Evolutionary conservation across 2,888 invertebrate species (phyloP).

Genomic region (Synanthedon andrenaeformis): DNA sequence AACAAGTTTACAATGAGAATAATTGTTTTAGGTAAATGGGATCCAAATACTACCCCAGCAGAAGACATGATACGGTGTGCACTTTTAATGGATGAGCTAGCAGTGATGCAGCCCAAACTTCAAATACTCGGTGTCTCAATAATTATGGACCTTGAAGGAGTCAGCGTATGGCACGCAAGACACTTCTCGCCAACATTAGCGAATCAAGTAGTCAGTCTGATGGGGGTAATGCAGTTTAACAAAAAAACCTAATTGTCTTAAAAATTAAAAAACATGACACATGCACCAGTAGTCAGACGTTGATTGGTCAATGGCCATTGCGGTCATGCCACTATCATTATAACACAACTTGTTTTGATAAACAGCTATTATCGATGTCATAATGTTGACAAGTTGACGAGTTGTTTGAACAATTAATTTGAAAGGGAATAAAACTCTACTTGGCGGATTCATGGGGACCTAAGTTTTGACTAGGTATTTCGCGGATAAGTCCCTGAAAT

Average conservation of each 20-base stretch:
- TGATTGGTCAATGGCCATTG: slow-evolving; percentile 1
- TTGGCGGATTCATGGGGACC: too few species aligned
- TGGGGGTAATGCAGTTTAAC: slow-evolving; percentile 35
- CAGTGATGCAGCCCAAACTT: slow-evolving; percentile 50
- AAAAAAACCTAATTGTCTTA: slow-evolving; percentile 4
- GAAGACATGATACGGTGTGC: slow-evolving; percentile 51
- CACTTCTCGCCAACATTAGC: slow-evolving; percentile 48
- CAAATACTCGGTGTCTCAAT: slow-evolving; percentile 58
- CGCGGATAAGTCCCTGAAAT: too few species aligned
- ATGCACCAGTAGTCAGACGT: background rate
- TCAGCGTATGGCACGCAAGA: slow-evolving; percentile 39
- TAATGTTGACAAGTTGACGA: too few species aligned
- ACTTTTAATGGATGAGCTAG: slow-evolving; percentile 53
- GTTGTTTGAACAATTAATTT: too few species aligned
- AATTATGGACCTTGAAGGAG: slow-evolving; percentile 51
- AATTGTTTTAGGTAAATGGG: slow-evolving; percentile 40
- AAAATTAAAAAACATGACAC: background rate
- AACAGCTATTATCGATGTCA: too few species aligned
- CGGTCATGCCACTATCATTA: slow-evolving; percentile 2
- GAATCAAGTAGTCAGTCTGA: slow-evolving; percentile 46
- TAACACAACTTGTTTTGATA: too few species aligned
- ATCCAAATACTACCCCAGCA: slow-evolving; percentile 36
- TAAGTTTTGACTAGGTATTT: too few species aligned
- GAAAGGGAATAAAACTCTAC: too few species aligned
- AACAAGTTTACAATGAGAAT: too few species aligned